Percentiles rank a stretch among this genome's conserved stretches.
phyloP scores from a whole-genome alignment of 2,113 vertebrate species.

The Machaerirhynchus nigripectus region DNA sequence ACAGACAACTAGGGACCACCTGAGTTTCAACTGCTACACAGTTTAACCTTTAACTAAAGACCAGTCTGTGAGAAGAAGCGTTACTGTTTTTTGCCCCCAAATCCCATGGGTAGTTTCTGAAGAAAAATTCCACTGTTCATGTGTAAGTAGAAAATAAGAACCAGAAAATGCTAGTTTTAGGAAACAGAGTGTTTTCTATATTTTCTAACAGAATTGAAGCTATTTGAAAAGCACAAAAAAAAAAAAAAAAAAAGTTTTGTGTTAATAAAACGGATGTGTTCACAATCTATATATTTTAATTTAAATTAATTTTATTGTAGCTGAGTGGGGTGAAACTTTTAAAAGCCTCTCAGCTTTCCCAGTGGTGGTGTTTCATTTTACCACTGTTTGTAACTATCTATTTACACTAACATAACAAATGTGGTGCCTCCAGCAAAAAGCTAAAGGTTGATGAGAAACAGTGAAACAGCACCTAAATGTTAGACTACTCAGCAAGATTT shows the following conservation, averaged over 20 bases:
- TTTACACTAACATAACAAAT: constrained; percentile 6
- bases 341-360: background rate
- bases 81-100: background rate
- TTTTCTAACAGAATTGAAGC: background rate
- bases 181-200: background rate
- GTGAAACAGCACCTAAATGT: background rate
- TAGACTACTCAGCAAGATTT: constrained; percentile 37
- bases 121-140: background rate
- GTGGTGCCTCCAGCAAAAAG: background rate
- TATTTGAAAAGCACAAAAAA: background rate
- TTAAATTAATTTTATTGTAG: background rate
- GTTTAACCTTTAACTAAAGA: constrained; percentile 12
- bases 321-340: background rate
- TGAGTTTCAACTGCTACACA: background rate
- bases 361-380: background rate
- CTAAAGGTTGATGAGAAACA: constrained; percentile 33
- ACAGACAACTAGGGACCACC: background rate
- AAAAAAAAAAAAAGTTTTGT: background rate
- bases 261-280: background rate
- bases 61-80: background rate
- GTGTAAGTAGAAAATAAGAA: background rate
- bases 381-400: background rate
- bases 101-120: background rate
- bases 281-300: background rate
- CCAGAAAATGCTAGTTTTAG: background rate